These are phyloP conservation scores for Siphamia tubifer DNA, from an alignment of 2,113 vertebrate species.

Conservation along the genomic window DNA sequence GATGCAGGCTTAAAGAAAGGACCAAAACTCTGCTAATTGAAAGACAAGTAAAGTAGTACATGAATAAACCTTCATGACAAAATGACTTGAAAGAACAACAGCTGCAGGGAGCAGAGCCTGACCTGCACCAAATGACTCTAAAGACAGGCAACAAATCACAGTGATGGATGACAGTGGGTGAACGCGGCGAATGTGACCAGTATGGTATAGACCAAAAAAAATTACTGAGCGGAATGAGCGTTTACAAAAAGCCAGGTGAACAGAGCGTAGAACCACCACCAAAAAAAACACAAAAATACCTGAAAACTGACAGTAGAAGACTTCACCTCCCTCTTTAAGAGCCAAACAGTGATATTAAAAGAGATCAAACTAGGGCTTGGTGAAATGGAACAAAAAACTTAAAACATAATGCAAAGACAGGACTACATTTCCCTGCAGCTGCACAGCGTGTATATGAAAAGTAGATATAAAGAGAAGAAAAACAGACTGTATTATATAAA, in stretches of 20 bases:
- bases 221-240: background rate
- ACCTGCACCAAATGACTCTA: background rate
- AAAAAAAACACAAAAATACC: background rate
- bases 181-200: background rate
- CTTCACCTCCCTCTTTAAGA: too few relatives aligned
- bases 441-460: too few relatives aligned
- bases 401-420: too few relatives aligned
- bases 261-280: background rate
- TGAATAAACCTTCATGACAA: background rate
- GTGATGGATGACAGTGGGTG: constrained; percentile 17
- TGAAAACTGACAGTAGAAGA: background rate
- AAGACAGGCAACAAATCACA: constrained; percentile 16
- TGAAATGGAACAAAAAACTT: too few relatives aligned
- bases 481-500: too few relatives aligned
- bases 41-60: too few relatives aligned
- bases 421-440: too few relatives aligned
- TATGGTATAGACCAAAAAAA: background rate
- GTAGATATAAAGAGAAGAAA: too few relatives aligned
- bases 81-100: background rate
- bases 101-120: background rate
- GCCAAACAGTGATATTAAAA: too few relatives aligned
- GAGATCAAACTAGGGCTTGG: too few relatives aligned
- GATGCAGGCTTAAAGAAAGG: too few relatives aligned
- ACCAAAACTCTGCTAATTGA: too few relatives aligned
- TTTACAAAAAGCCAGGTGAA: background rate